Conservation (phyloP, 2,113 vertebrate genomes). For the Aplodontia rufa region DNA sequence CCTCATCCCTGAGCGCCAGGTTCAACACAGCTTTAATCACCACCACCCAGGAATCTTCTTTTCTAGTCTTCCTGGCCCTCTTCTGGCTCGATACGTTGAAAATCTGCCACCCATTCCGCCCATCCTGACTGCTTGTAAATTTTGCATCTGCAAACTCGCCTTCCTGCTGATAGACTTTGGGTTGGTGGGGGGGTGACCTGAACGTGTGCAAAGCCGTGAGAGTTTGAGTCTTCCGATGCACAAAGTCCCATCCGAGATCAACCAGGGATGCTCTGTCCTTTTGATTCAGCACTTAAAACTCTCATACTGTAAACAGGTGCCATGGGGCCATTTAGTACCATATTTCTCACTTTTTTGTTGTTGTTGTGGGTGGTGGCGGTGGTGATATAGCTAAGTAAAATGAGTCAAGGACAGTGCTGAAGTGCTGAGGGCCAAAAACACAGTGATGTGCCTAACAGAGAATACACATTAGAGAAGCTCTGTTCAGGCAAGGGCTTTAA, state of each 20-base stretch:
- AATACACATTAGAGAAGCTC: too few relatives aligned
- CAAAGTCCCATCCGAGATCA: not conserved
- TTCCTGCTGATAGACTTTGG: accelerated
- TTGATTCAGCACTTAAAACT: too few relatives aligned
- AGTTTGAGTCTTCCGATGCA: accelerated
- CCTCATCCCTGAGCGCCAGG: not conserved
- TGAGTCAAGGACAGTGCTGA: accelerated
- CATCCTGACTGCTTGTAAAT: too few relatives aligned
- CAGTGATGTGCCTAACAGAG: not conserved
- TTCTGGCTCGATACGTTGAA: not conserved
- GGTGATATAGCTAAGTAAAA: not conserved
- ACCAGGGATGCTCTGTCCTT: accelerated
- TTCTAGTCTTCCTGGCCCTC: not conserved
- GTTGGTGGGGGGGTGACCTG: not conserved
- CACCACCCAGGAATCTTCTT: not conserved
- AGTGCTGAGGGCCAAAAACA: too few relatives aligned
- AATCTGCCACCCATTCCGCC: not conserved
- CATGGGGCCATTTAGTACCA: not conserved
- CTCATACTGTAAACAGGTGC: accelerated
- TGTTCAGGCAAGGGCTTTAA: too few relatives aligned
- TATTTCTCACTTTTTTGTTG: not conserved
- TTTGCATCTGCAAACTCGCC: not conserved
- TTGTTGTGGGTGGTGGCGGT: too few relatives aligned
- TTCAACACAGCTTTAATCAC: not conserved
- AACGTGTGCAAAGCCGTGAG: accelerated